Base-by-base conservation (phyloP, 2,113 vertebrate genomes). In the Sminthopsis crassicaudata region DNA sequence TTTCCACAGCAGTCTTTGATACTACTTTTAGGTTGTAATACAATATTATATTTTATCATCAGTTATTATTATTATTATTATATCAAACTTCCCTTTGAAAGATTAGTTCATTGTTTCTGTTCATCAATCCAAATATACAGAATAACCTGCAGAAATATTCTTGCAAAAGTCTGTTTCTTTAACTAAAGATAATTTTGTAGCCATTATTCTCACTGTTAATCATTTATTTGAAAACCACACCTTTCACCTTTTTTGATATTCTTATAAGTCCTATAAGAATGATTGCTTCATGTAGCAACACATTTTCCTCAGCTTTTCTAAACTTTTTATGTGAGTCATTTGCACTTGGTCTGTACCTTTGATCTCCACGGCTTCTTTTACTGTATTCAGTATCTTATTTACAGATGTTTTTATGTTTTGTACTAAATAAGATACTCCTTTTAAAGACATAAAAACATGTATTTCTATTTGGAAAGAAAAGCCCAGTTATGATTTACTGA, bases 381-480 rank as follows among this genome's bases (percentile, higher is more conserved):
- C 48, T 89, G 51, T 92, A 51, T 91, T 90, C 92, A 36, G 27
- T 46, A 2, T 30, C 12, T 91, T 67, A 48, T 12, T 48, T 88
- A 53, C 5, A 46, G 26, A 90, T 48, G 91, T 91, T 52, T 84
- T 67, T 46, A 55, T 46, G 54, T 4, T 90, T n/a, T 50, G 7
- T 89, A 54, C 50, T 51, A 92, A 89, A 91, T 93, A 84, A 53
- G 19, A 91, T 48, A 91, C 46, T 90, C n/a, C 48, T 57, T 96
- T 94, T 91, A 93, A 57, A 50, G 46, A 48, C 27, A 96, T 55
- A 27, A 96, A 89, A 96, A 92, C 19, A 94, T 54, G 93, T 25
- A 90, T 53, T 90, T 90, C 89, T 51, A 27, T 92, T 92, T 10
- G 67, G 67, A 27, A 67, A 92, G 46, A 55, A 10, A 53, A 60